A percentile compares a stretch with the other conserved stretches of the same genome.
Evolutionary conservation across 2,888 invertebrate species (phyloP).

Genomic region (Coleophora flavipennella): DNA sequence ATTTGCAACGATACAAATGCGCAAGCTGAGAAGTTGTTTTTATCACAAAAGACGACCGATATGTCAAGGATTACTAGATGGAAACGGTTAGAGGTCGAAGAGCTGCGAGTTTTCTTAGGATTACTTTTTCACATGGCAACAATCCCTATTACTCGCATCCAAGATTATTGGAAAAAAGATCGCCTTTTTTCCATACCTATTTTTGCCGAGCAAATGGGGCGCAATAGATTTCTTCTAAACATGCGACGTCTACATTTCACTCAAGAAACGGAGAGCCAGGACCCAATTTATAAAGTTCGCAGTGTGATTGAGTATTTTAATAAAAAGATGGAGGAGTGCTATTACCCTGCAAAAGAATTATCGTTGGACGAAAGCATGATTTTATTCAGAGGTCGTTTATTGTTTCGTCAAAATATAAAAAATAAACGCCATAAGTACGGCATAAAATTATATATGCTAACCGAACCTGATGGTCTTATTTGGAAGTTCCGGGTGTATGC

Average conservation of each 20-base stretch:
- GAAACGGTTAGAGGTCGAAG: conserved; percentile 6
- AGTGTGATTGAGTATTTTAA: conserved; percentile 5
- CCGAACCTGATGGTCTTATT: conserved; percentile 25
- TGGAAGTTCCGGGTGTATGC: conserved; percentile 14
- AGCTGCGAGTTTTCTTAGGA: conserved; percentile 18
- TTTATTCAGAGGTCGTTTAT: conserved; percentile 21
- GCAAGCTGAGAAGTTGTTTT: background rate
- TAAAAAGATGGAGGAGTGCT: conserved; percentile 6
- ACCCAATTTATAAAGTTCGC: conserved; percentile 1
- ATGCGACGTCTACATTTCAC: conserved; percentile 9
- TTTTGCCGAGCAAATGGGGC: conserved; percentile 15
- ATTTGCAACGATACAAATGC: conserved; percentile 1
- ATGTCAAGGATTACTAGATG: background rate
- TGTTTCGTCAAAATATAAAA: conserved; percentile 29
- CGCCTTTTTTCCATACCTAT: conserved; percentile 13
- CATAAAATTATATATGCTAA: conserved; percentile 31
- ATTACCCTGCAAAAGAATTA: conserved; percentile 4
- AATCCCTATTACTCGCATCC: conserved; percentile 11
- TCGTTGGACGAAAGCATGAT: conserved; percentile 8
- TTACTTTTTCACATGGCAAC: conserved; percentile 23
- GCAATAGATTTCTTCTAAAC: conserved; percentile 21
- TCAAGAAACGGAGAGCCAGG: background rate
- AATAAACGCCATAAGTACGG: conserved; percentile 34
- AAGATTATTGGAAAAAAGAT: conserved; percentile 21
- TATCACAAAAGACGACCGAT: background rate